Evolutionary conservation across 1,140 invertebrate genomes (phyloP).

Genomic region (Drosophila insularis): DNA sequence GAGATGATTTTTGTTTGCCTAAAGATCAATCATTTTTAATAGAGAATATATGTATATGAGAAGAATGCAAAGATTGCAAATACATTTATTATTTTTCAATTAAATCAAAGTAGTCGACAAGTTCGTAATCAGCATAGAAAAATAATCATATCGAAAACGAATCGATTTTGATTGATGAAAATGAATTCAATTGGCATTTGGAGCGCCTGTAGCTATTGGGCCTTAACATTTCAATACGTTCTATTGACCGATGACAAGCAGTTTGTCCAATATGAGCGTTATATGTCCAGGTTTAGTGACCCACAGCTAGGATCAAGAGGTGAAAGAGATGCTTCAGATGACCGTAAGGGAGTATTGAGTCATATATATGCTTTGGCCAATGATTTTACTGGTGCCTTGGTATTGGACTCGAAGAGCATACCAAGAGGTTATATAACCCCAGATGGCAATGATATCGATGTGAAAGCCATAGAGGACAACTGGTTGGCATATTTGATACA

Average conservation of each 20-base stretch:
- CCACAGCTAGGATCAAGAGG: neutral
- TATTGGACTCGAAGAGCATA: neutral
- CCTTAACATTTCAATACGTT: neutral
- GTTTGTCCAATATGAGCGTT: neutral
- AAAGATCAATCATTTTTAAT: too few relatives aligned
- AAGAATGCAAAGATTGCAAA: neutral
- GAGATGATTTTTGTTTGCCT: too few relatives aligned
- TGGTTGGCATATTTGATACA: conserved; percentile 16
- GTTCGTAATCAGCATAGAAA: neutral
- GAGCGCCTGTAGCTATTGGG: neutral
- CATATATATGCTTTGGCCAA: conserved; percentile 1
- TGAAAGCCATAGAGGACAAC: conserved; percentile 9
- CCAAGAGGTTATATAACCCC: conserved; percentile 19
- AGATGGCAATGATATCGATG: conserved; percentile 23
- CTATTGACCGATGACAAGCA: neutral
- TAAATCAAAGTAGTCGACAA: neutral
- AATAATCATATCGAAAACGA: neutral
- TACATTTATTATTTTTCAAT: neutral
- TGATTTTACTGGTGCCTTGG: neutral
- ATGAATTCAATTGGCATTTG: neutral
- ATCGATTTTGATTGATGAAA: neutral
- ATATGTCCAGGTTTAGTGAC: neutral
- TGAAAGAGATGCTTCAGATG: neutral
- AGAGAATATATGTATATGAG: too few relatives aligned
- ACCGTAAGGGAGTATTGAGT: neutral